Evolutionary conservation across 1,140 invertebrate species (phyloP).

Genomic region (Rhopalosiphum maidis): DNA sequence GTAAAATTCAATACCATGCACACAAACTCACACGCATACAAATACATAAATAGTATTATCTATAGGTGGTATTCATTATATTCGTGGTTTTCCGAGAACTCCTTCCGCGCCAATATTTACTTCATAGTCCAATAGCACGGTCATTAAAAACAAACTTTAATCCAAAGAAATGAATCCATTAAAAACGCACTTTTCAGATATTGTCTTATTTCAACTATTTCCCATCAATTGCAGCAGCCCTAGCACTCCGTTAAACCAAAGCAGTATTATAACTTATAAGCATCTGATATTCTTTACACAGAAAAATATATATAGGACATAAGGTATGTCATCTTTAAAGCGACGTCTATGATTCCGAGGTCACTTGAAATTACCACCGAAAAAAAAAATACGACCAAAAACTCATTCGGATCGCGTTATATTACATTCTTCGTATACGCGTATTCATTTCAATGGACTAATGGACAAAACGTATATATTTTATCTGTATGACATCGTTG

Average conservation of each 20-base stretch:
- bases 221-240: background rate
- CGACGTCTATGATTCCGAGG: background rate
- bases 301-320: background rate
- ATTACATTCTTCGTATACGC: background rate
- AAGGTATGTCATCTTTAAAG: background rate
- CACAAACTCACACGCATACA: background rate
- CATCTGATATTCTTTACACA: background rate
- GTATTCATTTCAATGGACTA: background rate
- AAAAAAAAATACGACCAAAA: background rate
- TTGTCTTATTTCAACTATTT: conserved; percentile 27
- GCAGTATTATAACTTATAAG: background rate
- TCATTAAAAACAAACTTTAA: conserved; percentile 14
- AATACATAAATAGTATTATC: background rate
- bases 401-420: background rate
- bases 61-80: background rate
- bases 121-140: background rate
- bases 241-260: background rate
- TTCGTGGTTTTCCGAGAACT: background rate
- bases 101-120: background rate
- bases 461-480: background rate
- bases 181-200: background rate
- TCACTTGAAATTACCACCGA: background rate
- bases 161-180: conserved; percentile 5
- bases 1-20: background rate
- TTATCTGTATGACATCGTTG: background rate